Evolutionary conservation across 2,797 vertebrate species (phyloP).

Genomic region (Coccyzus lansbergi): DNA sequence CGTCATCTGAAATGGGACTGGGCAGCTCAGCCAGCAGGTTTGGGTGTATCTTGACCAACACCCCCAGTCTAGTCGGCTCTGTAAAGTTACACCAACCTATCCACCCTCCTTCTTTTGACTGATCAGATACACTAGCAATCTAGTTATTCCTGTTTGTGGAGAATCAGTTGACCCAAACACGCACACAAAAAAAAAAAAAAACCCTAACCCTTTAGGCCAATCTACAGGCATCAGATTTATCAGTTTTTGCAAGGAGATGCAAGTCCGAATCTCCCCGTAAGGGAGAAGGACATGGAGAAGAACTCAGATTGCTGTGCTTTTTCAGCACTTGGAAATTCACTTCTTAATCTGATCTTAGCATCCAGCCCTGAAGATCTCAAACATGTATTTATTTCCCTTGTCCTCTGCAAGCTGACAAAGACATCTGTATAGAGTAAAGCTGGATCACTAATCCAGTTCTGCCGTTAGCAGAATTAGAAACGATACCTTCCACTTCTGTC

Average conservation of each 20-base stretch:
- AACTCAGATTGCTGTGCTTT: neutral
- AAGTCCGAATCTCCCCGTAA: neutral
- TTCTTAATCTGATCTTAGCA: neutral
- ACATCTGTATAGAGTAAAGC: neutral
- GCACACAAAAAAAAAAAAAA: too few species aligned
- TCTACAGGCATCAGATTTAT: neutral
- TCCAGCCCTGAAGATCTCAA: neutral
- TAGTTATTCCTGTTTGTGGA: neutral
- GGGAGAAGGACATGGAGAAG: neutral
- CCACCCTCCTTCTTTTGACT: neutral
- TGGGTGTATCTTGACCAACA: neutral
- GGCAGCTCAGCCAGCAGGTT: neutral
- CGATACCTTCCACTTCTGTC: neutral
- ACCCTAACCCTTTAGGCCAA: neutral
- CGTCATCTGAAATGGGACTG: neutral
- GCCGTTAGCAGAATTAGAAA: neutral
- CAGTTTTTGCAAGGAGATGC: neutral
- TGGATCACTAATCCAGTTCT: neutral
- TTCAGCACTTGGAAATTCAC: neutral
- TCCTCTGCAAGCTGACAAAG: neutral
- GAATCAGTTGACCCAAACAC: neutral
- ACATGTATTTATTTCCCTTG: neutral
- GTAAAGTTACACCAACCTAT: neutral
- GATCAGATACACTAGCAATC: neutral
- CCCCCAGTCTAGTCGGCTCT: neutral